These are phyloP conservation scores for Labroides dimidiatus DNA, from an alignment of 2,797 vertebrate species.

Conservation along the genomic window DNA sequence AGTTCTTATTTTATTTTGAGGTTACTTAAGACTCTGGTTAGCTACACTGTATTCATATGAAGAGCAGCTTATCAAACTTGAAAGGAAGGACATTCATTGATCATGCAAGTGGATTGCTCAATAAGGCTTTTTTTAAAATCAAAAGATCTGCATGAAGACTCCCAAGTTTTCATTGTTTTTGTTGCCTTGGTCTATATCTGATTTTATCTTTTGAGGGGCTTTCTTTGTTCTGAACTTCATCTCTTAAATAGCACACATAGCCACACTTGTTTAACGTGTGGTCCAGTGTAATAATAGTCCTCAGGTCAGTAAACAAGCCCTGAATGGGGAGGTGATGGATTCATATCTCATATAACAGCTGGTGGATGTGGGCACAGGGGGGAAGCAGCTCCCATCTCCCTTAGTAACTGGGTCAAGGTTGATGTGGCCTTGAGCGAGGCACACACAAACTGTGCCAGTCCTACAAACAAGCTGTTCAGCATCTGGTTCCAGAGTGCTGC, in stretches of 20 bases:
- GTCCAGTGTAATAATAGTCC: constrained; percentile 54
- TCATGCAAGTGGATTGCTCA: too few relatives aligned
- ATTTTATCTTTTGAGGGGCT: background rate
- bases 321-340: constrained; percentile 59
- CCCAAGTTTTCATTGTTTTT: too few relatives aligned
- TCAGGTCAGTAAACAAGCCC: constrained; percentile 65
- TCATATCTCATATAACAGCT: constrained; percentile 67
- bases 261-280: constrained; percentile 45
- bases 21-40: too few relatives aligned
- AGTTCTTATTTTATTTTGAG: too few relatives aligned
- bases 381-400: constrained; percentile 28
- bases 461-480: constrained; percentile 64
- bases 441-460: constrained; percentile 45
- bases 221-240: constrained; percentile 1
- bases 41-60: too few relatives aligned
- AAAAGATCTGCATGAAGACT: too few relatives aligned
- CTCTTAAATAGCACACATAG: background rate
- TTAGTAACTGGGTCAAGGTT: constrained; percentile 77
- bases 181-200: background rate
- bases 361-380: constrained; percentile 37
- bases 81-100: too few relatives aligned
- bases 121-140: too few relatives aligned
- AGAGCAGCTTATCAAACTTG: too few relatives aligned
- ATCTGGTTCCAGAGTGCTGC: constrained; percentile 41
- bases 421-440: constrained; percentile 57